Percentiles rank a stretch among this genome's conserved stretches.
phyloP scores from a whole-genome alignment of 2,797 vertebrate species.

The Neosalanx taihuensis region DNA sequence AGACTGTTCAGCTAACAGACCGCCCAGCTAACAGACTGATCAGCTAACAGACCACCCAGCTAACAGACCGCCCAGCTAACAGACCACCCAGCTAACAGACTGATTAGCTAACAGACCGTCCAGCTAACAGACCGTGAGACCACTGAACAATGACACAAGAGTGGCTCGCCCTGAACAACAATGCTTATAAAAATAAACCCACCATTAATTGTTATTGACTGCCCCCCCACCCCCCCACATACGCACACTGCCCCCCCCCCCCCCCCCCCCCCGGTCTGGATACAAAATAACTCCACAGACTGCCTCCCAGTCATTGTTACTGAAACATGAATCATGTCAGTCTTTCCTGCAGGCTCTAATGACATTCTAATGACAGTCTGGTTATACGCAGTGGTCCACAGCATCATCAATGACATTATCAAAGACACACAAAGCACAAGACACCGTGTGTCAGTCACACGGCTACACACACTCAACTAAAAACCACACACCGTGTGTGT shows the following conservation, averaged over 20 bases:
- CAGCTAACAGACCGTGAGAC: too few species aligned
- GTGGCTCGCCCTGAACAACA: background rate
- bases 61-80: too few species aligned
- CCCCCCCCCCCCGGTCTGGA: slow-evolving; percentile 11
- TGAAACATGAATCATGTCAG: background rate
- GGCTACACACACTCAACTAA: background rate
- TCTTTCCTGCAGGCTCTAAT: background rate
- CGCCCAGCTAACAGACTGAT: too few species aligned
- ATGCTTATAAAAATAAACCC: background rate
- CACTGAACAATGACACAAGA: background rate
- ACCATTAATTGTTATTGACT: background rate
- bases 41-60: too few species aligned
- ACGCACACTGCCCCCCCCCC: too few species aligned
- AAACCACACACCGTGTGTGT: background rate
- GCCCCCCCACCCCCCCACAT: slow-evolving; percentile 2
- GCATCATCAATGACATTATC: slow-evolving; percentile 42
- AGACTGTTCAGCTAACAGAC: too few species aligned
- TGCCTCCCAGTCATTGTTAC: slow-evolving; percentile 16
- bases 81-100: too few species aligned
- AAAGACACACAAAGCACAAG: slow-evolving; percentile 10
- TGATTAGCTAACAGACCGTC: too few species aligned
- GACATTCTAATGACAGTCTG: background rate
- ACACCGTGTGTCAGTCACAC: background rate
- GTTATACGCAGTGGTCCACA: slow-evolving; percentile 55
- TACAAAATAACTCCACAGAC: slow-evolving; percentile 8